A percentile compares a stretch with the other conserved stretches of the same genome.
Conservation (phyloP, 2,797 vertebrate genomes). For the Neosilurus mollespiculum region DNA sequence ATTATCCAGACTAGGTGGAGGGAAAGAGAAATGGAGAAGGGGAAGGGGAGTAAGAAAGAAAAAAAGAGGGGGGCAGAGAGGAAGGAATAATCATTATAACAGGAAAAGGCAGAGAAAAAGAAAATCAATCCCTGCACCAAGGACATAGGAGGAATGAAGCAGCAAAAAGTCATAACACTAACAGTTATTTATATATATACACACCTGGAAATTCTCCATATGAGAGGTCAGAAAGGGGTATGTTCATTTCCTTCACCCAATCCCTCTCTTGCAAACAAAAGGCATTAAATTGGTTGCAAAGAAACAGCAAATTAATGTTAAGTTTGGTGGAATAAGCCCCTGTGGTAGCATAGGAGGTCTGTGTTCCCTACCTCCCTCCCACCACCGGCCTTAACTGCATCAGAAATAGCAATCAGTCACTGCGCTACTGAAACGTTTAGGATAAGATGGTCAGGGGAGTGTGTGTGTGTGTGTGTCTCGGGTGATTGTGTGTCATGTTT, state of each 20-base stretch:
- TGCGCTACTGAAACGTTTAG: constrained; percentile 49
- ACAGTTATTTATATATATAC: neutral
- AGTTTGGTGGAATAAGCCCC: constrained; percentile 54
- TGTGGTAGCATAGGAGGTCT: constrained; percentile 28
- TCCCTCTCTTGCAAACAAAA: constrained; percentile 46
- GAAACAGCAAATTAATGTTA: constrained; percentile 53
- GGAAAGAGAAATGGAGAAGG: constrained; percentile 53
- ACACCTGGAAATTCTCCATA: constrained; percentile 7
- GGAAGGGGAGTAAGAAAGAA: constrained; percentile 35
- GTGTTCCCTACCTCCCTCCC: constrained; percentile 21
- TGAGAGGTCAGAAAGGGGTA: neutral
- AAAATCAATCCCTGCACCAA: constrained; percentile 34
- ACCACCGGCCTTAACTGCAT: constrained; percentile 44
- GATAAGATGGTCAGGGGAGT: constrained; percentile 55
- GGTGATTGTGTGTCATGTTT: constrained; percentile 13
- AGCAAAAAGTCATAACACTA: constrained; percentile 3
- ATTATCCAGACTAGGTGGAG: constrained; percentile 67
- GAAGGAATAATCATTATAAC: constrained; percentile 21
- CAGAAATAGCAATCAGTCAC: constrained; percentile 57
- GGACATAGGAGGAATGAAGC: constrained; percentile 23
- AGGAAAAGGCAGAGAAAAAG: constrained; percentile 17
- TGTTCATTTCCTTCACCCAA: constrained; percentile 12
- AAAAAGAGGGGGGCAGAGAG: neutral
- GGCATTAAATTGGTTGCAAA: constrained; percentile 49
- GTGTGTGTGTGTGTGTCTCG: constrained; percentile 14